Percentiles rank a stretch among this genome's conserved stretches.
Evolutionary conservation across 2,797 vertebrate genomes (phyloP).

Genomic region (Meriones psammophilus): DNA sequence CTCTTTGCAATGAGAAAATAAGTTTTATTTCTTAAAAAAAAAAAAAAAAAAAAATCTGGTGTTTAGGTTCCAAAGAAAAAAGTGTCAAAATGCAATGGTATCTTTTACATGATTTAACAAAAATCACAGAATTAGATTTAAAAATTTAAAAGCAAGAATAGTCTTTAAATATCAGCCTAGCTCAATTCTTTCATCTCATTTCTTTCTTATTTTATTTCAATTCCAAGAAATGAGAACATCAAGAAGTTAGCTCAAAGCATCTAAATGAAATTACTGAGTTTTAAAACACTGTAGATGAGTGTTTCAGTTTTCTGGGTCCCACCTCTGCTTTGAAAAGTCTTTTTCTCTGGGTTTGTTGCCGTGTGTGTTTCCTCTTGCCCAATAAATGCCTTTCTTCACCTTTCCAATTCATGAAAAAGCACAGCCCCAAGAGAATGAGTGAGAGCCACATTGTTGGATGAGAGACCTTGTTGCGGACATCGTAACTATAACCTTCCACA

Average conservation of each 20-base stretch:
- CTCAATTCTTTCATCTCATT: constrained; percentile 18
- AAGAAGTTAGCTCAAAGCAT: neutral
- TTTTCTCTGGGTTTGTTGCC: neutral
- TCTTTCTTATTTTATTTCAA: constrained; percentile 21
- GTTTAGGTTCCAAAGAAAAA: constrained; percentile 22
- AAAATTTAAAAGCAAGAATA: neutral
- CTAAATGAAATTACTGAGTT: neutral
- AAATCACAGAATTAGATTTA: constrained; percentile 28
- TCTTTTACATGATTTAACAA: neutral
- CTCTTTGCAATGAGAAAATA: neutral
- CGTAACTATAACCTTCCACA: neutral
- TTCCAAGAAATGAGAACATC: constrained; percentile 18
- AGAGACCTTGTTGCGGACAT: neutral
- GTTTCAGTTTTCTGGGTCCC: neutral
- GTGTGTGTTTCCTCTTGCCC: neutral
- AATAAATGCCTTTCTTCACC: neutral
- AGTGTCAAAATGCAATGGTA: neutral
- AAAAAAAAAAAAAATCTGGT: neutral
- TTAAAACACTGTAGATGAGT: neutral
- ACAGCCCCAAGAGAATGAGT: neutral
- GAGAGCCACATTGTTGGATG: neutral
- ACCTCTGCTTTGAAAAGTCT: neutral
- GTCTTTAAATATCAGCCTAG: constrained; percentile 26
- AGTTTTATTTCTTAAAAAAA: neutral
- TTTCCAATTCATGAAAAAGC: neutral